phyloP scores from a whole-genome alignment of 1,140 invertebrate species.

The Anagrus nilaparvatae region DNA sequence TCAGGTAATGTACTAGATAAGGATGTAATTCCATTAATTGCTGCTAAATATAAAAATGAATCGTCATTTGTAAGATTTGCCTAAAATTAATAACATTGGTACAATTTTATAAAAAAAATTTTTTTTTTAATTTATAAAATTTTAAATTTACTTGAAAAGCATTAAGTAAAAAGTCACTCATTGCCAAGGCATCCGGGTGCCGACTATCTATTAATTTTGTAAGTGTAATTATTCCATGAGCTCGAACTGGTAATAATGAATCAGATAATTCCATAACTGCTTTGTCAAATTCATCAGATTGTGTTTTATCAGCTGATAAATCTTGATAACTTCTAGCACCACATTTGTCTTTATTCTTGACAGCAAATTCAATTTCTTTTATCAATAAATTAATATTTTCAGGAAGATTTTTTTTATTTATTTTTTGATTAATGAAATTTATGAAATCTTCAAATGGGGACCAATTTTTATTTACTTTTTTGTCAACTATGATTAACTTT shows the following conservation, averaged over 20 bases:
- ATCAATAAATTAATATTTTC: conserved; percentile 25
- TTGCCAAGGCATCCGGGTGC: conserved; percentile 52
- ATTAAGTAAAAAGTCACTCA: conserved; percentile 56
- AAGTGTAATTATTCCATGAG: conserved; percentile 66
- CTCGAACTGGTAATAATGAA: conserved; percentile 65
- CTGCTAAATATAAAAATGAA: conserved; percentile 72
- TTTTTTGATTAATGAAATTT: conserved; percentile 33
- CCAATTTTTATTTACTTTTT: conserved; percentile 26
- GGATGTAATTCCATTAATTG: conserved; percentile 64
- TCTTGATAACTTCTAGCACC: conserved; percentile 23
- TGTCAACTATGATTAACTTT: conserved; percentile 31
- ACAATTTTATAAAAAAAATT: conserved; percentile 12
- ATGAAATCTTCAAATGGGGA: conserved; percentile 39
- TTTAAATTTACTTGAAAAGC: conserved; percentile 52
- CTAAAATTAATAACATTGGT: conserved; percentile 36
- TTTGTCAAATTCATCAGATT: conserved; percentile 45
- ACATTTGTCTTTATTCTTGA: conserved; percentile 39
- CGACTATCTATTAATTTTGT: conserved; percentile 58
- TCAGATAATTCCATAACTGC: conserved; percentile 60
- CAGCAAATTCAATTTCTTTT: conserved; percentile 33
- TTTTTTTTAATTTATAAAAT: conserved; percentile 7
- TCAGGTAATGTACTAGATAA: conserved; percentile 55
- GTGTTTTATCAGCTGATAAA: conserved; percentile 23
- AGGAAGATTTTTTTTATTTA: conserved; percentile 17
- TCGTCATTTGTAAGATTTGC: conserved; percentile 68